Evolutionary conservation across 2,888 invertebrate species (phyloP).

Genomic region (Stenichneumon culpator): DNA sequence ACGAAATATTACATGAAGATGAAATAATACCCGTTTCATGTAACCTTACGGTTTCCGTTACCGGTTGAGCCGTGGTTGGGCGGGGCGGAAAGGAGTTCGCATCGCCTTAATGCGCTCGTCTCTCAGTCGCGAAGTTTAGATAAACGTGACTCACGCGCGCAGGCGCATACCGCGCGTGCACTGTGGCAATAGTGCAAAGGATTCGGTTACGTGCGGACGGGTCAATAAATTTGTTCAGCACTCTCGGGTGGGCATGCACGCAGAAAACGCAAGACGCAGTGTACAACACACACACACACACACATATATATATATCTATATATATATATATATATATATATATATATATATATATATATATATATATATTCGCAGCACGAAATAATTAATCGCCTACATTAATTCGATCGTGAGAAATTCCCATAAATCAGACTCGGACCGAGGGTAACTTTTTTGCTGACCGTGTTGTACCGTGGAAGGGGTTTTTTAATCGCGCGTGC

Average conservation of each 20-base stretch:
- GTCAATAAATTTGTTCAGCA: slow-evolving; percentile 35
- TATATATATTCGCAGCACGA: neutral
- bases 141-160: neutral
- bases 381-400: slow-evolving; percentile 48
- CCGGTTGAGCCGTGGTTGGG: too few species aligned
- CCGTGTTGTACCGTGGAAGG: neutral
- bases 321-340: neutral
- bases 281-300: neutral
- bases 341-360: neutral
- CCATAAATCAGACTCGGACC: slow-evolving; percentile 25
- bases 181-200: slow-evolving; percentile 5
- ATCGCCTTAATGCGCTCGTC: neutral
- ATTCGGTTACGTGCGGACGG: slow-evolving; percentile 20
- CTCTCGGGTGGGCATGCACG: slow-evolving; percentile 41
- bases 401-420: slow-evolving; percentile 48
- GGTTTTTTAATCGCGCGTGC: slow-evolving; percentile 30
- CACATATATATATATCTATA: too few species aligned
- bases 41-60: too few species aligned
- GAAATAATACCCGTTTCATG: too few species aligned
- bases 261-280: slow-evolving; percentile 11
- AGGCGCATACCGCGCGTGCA: neutral
- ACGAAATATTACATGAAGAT: too few species aligned
- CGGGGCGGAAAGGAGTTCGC: too few species aligned
- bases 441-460: slow-evolving; percentile 19
- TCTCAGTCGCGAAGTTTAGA: neutral